Evolutionary conservation across 2,113 vertebrate genomes (phyloP).

Genomic region (Ursus arctos): DNA sequence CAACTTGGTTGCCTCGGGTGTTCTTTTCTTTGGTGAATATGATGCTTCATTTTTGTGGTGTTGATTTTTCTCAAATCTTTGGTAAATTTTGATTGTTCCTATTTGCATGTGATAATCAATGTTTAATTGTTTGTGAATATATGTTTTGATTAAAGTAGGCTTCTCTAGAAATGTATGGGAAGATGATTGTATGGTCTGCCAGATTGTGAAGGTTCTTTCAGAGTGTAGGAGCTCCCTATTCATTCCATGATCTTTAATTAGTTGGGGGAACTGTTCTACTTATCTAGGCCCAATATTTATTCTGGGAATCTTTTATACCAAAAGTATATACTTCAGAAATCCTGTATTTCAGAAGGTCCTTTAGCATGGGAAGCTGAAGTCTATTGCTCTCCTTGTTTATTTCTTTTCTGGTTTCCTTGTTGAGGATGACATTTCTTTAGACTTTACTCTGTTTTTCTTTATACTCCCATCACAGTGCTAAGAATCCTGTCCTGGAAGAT

Average conservation of each 20-base stretch:
- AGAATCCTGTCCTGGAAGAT: neutral
- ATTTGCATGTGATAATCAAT: neutral
- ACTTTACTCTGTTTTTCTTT: neutral
- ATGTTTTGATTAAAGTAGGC: neutral
- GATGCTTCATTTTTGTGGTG: neutral
- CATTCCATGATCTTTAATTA: neutral
- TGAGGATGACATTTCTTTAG: neutral
- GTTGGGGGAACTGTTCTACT: neutral
- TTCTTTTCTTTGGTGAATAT: conserved; percentile 8
- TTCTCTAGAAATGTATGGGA: neutral
- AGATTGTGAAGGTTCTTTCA: neutral
- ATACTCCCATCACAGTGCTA: neutral
- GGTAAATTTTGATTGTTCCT: neutral
- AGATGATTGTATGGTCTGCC: neutral
- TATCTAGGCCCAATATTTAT: neutral
- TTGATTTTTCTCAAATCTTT: neutral
- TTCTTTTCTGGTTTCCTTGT: neutral
- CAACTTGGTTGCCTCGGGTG: neutral
- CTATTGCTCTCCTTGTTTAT: neutral
- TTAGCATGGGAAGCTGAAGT: neutral
- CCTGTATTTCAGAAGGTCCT: neutral
- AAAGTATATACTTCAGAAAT: neutral
- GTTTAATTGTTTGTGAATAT: conserved; percentile 14
- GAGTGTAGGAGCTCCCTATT: neutral
- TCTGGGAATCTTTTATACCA: neutral